Evolutionary conservation across 2,888 invertebrate genomes (phyloP).

Genomic region (Parnassius apollo): DNA sequence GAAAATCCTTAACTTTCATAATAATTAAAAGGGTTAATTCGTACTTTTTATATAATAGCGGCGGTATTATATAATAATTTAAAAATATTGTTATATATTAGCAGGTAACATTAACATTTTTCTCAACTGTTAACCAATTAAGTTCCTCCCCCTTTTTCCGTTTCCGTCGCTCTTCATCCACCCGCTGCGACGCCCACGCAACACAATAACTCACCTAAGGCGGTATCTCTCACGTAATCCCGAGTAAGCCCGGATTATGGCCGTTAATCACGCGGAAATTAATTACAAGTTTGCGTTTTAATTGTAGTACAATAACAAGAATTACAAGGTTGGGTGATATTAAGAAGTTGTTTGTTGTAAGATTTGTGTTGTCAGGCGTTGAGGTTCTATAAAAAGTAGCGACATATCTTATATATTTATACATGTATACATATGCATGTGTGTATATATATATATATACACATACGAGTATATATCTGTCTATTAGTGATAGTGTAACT

Average conservation of each 20-base stretch:
- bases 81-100: not conserved
- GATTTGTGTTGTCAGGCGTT: slow-evolving; percentile 13
- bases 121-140: slow-evolving; percentile 42
- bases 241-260: slow-evolving; percentile 78
- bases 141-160: slow-evolving; percentile 29
- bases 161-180: slow-evolving; percentile 38
- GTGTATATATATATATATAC: no score
- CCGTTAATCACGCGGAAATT: slow-evolving; percentile 80
- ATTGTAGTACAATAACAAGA: slow-evolving; percentile 76
- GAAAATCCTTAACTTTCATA: no score
- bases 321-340: slow-evolving; percentile 53
- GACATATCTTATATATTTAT: no score
- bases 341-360: slow-evolving; percentile 20
- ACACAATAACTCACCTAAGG: slow-evolving; percentile 74
- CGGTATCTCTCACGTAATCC: slow-evolving; percentile 73
- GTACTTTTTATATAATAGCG: no score
- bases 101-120: slow-evolving; percentile 30
- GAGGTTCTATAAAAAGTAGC: not conserved
- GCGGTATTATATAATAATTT: no score
- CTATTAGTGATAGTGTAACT: no score
- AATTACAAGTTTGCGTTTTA: slow-evolving; percentile 80
- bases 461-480: no score
- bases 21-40: no score
- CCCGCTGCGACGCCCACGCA: slow-evolving; percentile 54
- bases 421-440: no score